Base-by-base conservation (phyloP, 64 coral and sea anemone genomes). In the Actinia tenebrosa region DNA sequence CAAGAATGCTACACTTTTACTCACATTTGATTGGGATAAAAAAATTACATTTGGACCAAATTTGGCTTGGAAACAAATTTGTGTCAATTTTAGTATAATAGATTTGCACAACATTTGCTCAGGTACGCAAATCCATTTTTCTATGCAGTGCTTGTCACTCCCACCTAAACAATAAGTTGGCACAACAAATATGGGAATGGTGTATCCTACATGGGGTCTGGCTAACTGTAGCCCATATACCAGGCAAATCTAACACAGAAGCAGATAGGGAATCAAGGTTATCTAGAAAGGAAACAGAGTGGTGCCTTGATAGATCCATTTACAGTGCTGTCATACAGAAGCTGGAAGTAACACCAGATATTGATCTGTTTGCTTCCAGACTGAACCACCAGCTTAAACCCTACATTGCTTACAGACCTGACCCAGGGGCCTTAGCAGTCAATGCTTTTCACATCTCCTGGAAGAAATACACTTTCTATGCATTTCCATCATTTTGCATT, bases 121-220 rank as follows among this genome's bases (percentile, higher is more conserved):
- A n/a, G n/a, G n/a, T n/a, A n/a, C n/a, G n/a, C n/a, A n/a, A n/a
- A n/a, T n/a, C n/a, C n/a, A n/a, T n/a, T n/a, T n/a, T n/a, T n/a
- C n/a, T n/a, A n/a, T n/a, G n/a, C n/a, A n/a, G n/a, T n/a, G n/a
- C n/a, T 37, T 86, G 89, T 91, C 89, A 91, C 84, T 91, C 58
- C 56, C n/a, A 62, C 25, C 68, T 78, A 86, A 91, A 80, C 56
- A 91, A 91, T 91, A 91, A 72, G 55, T 85, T 90, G 11, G 64
- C 44, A 90, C 62, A 90, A 77, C 46, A 72, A 90, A 90, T 90
- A 90, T 90, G 89, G 89, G 80, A 90, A 56, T 56, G 82, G 89
- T 85, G 89, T 85, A 84, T 85, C 82, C 46, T 26, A 79, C 81
- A 85, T 53, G 78, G 71, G 83, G 83, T 90, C 56, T 91, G 84